These are phyloP conservation scores for Lucinisca nassula DNA, from an alignment of 2,888 invertebrate species.

Conservation along the genomic window DNA sequence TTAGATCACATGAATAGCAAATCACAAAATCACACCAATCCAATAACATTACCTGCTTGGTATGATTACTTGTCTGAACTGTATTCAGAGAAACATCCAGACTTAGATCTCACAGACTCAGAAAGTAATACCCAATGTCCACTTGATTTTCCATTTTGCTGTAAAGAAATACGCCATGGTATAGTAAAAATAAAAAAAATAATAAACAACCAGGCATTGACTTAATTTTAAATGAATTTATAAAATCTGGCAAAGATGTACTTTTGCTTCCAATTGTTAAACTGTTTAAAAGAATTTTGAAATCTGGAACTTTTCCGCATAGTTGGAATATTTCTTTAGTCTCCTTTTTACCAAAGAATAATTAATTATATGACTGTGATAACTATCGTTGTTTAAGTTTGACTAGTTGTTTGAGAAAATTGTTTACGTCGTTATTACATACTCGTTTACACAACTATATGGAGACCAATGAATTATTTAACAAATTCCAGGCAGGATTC, in stretches of 20 bases:
- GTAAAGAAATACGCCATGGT: background rate
- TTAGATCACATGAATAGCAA: background rate
- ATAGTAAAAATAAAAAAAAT: background rate
- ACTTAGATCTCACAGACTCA: background rate
- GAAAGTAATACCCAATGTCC: background rate
- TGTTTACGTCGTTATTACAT: background rate
- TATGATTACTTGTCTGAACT: background rate
- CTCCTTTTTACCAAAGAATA: conserved; percentile 1
- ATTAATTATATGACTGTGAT: background rate
- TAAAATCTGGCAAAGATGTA: background rate
- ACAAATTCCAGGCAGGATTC: background rate
- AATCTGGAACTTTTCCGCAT: background rate
- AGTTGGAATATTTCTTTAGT: background rate
- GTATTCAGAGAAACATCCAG: background rate
- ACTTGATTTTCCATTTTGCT: background rate
- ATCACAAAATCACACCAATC: background rate
- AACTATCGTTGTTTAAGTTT: background rate
- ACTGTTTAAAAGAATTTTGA: background rate
- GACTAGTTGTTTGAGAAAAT: background rate
- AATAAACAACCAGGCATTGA: background rate
- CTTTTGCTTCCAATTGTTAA: background rate
- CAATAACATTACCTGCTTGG: background rate
- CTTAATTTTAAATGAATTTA: background rate
- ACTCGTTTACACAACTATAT: background rate
- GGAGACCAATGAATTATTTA: background rate